phyloP scores from a whole-genome alignment of 2,113 vertebrate species.

The Ivindomyrus marchei region DNA sequence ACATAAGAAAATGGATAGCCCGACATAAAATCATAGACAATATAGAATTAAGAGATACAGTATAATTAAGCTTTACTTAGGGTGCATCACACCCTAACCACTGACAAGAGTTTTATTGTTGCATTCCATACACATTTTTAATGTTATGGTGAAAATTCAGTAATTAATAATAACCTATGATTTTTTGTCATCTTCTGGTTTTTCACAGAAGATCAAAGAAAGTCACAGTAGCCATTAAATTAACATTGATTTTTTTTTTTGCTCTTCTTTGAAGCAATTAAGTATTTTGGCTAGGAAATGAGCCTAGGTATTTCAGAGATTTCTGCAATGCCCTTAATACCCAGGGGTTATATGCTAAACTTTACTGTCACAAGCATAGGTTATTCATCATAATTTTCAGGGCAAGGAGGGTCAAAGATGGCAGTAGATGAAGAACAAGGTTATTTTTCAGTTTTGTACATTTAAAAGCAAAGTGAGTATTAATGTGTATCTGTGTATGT shows the following conservation, averaged over 20 bases:
- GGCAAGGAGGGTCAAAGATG: background rate
- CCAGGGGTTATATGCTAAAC: conserved; percentile 1
- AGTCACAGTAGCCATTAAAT: background rate
- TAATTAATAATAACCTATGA: background rate
- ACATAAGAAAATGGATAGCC: background rate
- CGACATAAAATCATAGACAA: background rate
- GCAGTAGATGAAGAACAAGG: conserved; percentile 6
- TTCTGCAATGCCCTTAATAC: conserved; percentile 4
- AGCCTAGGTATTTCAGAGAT: background rate
- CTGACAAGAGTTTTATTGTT: background rate
- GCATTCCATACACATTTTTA: background rate
- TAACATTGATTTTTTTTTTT: background rate
- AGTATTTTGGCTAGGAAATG: background rate
- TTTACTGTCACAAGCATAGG: conserved; percentile 10
- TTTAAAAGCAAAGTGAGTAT: background rate
- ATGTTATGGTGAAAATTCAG: background rate
- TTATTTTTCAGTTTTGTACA: conserved; percentile 3
- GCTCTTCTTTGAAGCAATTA: background rate
- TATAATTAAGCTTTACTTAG: background rate
- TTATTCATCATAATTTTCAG: conserved; percentile 15
- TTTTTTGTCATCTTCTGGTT: background rate
- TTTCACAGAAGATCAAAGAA: background rate
- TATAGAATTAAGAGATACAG: background rate
- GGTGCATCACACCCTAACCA: background rate
- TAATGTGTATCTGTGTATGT: background rate